Evolutionary conservation across 2,797 vertebrate genomes (phyloP).

Genomic region (Pseudomugil gertrudae): DNA sequence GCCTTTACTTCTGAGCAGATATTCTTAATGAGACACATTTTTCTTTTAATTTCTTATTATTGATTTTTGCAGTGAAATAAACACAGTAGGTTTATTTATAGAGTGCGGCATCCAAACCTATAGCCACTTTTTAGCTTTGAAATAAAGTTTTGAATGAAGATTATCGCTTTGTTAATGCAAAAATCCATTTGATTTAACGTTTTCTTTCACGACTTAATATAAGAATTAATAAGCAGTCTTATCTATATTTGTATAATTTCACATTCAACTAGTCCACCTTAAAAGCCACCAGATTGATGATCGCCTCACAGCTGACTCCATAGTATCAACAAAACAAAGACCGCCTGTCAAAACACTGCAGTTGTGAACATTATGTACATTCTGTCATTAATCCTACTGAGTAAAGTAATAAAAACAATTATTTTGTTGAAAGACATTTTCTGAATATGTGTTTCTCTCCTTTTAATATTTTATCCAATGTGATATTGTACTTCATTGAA

Average conservation of each 20-base stretch:
- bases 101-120: too few species aligned
- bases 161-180: background rate
- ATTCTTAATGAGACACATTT: background rate
- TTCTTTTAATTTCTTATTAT: background rate
- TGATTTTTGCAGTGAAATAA: background rate
- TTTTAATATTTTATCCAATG: background rate
- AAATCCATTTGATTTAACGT: background rate
- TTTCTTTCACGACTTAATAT: background rate
- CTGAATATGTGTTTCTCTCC: background rate
- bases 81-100: too few species aligned
- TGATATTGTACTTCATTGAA: too few species aligned
- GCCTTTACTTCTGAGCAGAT: background rate
- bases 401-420: background rate
- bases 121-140: too few species aligned
- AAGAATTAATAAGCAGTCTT: background rate
- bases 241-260: background rate
- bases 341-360: background rate
- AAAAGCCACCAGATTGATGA: constrained; percentile 31
- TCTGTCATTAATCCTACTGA: background rate
- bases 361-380: background rate
- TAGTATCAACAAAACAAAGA: constrained; percentile 29
- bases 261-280: background rate
- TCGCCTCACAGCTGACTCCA: constrained; percentile 28
- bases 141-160: background rate
- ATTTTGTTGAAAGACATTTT: background rate